Evolutionary conservation across 2,113 vertebrate species (phyloP), one percentile per base, ranked within the genome.

Genomic region (Ardeotis arabs): DNA sequence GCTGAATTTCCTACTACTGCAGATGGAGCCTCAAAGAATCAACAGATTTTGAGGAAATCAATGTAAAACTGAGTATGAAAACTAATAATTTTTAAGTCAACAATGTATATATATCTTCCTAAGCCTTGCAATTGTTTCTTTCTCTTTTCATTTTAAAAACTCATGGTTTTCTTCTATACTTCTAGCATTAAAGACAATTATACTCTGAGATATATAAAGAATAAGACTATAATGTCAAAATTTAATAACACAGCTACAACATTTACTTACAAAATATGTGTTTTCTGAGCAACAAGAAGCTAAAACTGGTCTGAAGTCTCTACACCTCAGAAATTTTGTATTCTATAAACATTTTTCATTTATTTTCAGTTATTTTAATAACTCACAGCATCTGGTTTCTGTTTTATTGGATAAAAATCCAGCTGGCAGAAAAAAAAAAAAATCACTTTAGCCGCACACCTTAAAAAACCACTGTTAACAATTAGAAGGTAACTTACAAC

Each of bases 351-450:
- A 59, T 4, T 60, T 76, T 53, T 49, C 8, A 79, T n/a, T 78
- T 90, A 16, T 78, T 90, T 90, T 75, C 47, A 84, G 28, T 60
- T 64, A 39, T 59, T 92, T 68, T 53, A 79, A 72, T 92, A 92
- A 79, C 21, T 84, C 31, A 79, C 37, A 78, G 56, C 75, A 91
- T 84, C 64, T 81, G 90, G 49, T 81, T 86, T 92, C 47, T 84
- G 73, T 35, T 92, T 95, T 41, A 63, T 41, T 86, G 41, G 52
- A 78, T 66, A 68, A 78, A 96, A 93, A 72, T 69, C 58, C 86
- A 91, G 17, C 47, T 89, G 53, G 58, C 72, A 89, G 12, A 66
- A 81, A 37, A 44, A 44, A 41, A 41, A 41, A 83, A 73, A 85
- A 41, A 53, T 41, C 35, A 14, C 45, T 78, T 84, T 21, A 91